Base-by-base conservation (phyloP, 1,140 invertebrate genomes). In the Colletes latitarsis region DNA sequence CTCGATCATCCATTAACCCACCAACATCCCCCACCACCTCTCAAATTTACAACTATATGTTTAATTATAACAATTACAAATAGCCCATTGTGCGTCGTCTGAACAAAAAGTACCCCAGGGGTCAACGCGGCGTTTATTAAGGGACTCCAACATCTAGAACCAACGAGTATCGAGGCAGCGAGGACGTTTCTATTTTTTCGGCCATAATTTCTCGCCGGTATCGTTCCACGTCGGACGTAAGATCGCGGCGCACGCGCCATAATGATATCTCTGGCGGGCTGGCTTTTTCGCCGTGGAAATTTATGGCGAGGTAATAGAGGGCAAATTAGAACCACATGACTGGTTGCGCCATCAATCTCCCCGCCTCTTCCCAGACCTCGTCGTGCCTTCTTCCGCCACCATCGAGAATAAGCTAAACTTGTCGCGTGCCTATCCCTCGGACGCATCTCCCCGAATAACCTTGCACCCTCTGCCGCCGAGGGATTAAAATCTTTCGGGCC, bases 311-410 rank as follows among this genome's bases (percentile, higher is more conserved):
- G 82, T 90, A 90, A 90, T 90, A 86, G 88, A 90, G 88, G 88
- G 85, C 86, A 89, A 90, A 90, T 90, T 89, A 89, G 88, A 88
- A 89, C 79, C 89, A 90, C 88, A 88, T 89, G 89, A 89, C 88
- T 84, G 82, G 82, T 80, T 83, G 43, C 72, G 76, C 86, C 86
- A 89, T 90, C 85, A 89, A 89, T 89, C 88, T 87, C 83, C 75
- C 52, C 52, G 68, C 21, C 66, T 69, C 57, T 63, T 81, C 57
- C 77, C 68, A n/a, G 19, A 52, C 53, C 3, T 6, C 63, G 63
- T 55, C 71, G 70, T 19, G 63, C 58, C 63, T 78, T 71, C 74
- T 67, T 67, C 58, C 64, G 46, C 57, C 67, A 49, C 55, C 76
- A 57, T 57, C 63, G 80, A 30, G 30, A 86, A 84, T 83, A 85